Evolutionary conservation across 2,113 vertebrate species (phyloP), one percentile per base, ranked within the genome.

Genomic region (Thunnus maccoyii): DNA sequence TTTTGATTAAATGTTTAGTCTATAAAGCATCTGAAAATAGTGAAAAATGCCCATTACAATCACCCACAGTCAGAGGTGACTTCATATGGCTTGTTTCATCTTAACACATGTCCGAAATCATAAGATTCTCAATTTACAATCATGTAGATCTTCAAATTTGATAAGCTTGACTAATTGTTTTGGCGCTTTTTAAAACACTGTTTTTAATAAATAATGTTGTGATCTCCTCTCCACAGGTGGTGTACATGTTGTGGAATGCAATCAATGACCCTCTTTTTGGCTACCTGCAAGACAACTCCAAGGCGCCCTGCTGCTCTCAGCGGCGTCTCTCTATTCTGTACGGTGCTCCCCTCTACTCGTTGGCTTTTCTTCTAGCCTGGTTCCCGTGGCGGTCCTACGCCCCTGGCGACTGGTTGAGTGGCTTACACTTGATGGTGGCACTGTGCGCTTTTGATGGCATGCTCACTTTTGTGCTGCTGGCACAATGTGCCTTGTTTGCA

Each of bases 221-320:
- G 18, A 15, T 2, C 10, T 16, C 14, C 17, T 86, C 30, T 84
- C 84, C 41, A 0, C 87, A 97, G 97, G 92, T 97, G 10, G 93
- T 98, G 47, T 97, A 96, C 76, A 97, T 98, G 96, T 75, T 98
- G 58, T 98, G 97, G 96, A 99, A 97, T 3, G 94, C 97, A 55
- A 60, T 98, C 78, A 98, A 97, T 3, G 95, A 97, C 62, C 97
- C 97, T 13, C 93, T 98, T 18, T 97, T 96, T 9, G 96, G 96
- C 0, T 99, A 97, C 84, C 82, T 98, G n/a, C 96, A 96, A 78
- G 96, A 96, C 84, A 96, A 94, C 83, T 95, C 94, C 16, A 85
- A 72, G 17, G 66, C 94, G 0, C 20, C 80, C 0, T 97, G 95
- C 86, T 97, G 96, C 62, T 94, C 95, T 0, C 87, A 76, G 12